Base-by-base conservation (phyloP, 1,140 invertebrate genomes). In the Hyles euphorbiae region DNA sequence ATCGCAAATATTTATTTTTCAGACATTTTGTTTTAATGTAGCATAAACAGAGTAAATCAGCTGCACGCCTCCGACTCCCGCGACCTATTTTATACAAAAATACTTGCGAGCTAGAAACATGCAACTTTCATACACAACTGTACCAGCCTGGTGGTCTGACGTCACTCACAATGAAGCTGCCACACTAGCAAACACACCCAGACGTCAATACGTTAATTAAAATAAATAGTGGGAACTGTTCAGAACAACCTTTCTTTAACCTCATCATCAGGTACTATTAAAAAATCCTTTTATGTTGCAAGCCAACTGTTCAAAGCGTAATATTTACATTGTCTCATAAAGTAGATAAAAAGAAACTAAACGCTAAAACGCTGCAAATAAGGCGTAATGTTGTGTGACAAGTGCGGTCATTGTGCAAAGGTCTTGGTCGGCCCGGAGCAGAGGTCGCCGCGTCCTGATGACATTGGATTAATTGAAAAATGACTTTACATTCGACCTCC, bases 391-490 rank as follows among this genome's bases (percentile, higher is more conserved):
- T 70, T 56, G 60, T n/a, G 32, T 59, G 54, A 44, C 10, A 34
- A 51, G 7, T n/a, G 48, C 58, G 11, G 36, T 22, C n/a, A 40
- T 43, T 43, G 33, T 57, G 34, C 34, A 58, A 34, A 51, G 51
- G 55, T 70, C 65, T 67, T 67, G 73, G 68, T 65, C 50, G 64
- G 58, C 63, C 65, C 60, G 53, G 67, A 70, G 67, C 70, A 74
- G 72, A 80, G 73, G 76, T 74, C 81, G 71, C 33, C 36, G 48
- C 72, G 77, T 78, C 74, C 81, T 76, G 69, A 73, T 78, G 83
- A 83, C 81, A 86, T 86, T 84, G 81, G 65, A 70, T 67, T 83
- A 83, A 86, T 86, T 86, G 83, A 75, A 84, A 84, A 83, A 84
- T 83, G 72, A 79, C 78, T 74, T 77, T 75, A 69, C 64, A 72